A percentile compares a stretch with the other conserved stretches of the same genome.
Conservation (phyloP, 2,888 invertebrate species). For the Sturmia bella region DNA sequence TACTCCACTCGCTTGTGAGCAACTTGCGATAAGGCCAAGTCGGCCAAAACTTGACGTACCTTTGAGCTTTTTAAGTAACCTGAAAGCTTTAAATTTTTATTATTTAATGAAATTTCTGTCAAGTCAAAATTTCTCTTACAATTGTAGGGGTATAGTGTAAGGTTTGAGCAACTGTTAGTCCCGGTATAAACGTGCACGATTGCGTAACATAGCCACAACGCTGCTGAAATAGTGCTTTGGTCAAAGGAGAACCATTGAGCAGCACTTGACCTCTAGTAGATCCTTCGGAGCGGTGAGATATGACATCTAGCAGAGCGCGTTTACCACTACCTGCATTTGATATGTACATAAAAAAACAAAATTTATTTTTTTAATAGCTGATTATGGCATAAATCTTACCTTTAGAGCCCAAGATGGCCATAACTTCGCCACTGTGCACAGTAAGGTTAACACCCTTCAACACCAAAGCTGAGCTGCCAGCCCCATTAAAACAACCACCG, state of each 20-base stretch:
- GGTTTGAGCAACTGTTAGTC: conserved; percentile 94
- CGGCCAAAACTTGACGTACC: conserved; percentile 95
- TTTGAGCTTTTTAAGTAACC: conserved; percentile 90
- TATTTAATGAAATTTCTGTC: background rate
- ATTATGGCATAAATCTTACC: too few relatives aligned
- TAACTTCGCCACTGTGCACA: conserved; percentile 95
- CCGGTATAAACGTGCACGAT: conserved; percentile 91
- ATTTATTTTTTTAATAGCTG: too few relatives aligned
- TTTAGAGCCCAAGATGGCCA: conserved; percentile 96
- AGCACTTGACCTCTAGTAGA: conserved; percentile 94
- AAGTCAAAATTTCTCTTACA: conserved; percentile 81
- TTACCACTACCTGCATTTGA: conserved; percentile 99
- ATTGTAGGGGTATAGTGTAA: conserved; percentile 90
- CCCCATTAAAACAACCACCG: conserved; percentile 89
- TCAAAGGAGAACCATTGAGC: conserved; percentile 92
- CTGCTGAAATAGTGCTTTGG: conserved; percentile 90
- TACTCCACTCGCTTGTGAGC: conserved; percentile 91
- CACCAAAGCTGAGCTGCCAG: conserved; percentile 91
- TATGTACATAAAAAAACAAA: background rate
- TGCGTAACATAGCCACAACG: conserved; percentile 95
- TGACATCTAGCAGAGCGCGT: conserved; percentile 95
- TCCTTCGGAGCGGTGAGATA: conserved; percentile 90
- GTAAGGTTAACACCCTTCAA: conserved; percentile 95
- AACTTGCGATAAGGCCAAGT: conserved; percentile 95
- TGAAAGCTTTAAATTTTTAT: conserved; percentile 83